Evolutionary conservation across 1,140 invertebrate species (phyloP).

Genomic region (Mamestra configurata): DNA sequence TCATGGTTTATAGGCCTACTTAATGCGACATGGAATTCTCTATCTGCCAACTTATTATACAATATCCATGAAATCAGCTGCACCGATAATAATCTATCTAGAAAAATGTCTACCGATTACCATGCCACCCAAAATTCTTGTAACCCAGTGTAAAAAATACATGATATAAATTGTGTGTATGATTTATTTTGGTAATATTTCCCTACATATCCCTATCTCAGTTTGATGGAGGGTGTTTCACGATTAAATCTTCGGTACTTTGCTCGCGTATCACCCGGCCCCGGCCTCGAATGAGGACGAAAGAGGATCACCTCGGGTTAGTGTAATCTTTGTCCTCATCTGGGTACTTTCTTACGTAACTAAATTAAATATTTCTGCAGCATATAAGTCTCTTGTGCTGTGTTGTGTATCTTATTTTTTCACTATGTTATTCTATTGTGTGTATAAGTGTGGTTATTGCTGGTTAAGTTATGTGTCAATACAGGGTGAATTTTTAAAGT

Average conservation of each 20-base stretch:
- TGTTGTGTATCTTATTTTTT: background rate
- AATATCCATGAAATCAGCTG: background rate
- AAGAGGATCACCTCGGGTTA: background rate
- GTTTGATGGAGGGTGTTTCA: constrained; percentile 6
- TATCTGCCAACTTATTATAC: no score
- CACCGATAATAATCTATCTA: background rate
- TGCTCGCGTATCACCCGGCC: background rate
- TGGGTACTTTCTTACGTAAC: background rate
- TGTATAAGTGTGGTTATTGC: no score
- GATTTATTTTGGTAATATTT: constrained; percentile 42
- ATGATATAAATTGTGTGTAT: constrained; percentile 6
- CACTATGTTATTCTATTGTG: no score
- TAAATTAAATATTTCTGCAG: constrained; percentile 28
- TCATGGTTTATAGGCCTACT: no score
- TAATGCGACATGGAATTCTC: no score
- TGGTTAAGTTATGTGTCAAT: background rate
- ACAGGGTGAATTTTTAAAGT: no score
- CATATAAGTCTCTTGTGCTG: background rate
- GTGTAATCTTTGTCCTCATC: constrained; percentile 10
- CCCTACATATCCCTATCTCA: constrained; percentile 6
- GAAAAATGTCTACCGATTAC: background rate
- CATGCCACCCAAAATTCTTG: background rate
- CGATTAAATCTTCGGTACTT: constrained; percentile 39
- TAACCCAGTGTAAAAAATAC: constrained; percentile 9
- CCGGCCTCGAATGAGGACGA: background rate